A percentile compares a stretch with the other conserved stretches of the same genome.
phyloP scores from a whole-genome alignment of 2,888 invertebrate species.

The Catotricha subobsoleta region DNA sequence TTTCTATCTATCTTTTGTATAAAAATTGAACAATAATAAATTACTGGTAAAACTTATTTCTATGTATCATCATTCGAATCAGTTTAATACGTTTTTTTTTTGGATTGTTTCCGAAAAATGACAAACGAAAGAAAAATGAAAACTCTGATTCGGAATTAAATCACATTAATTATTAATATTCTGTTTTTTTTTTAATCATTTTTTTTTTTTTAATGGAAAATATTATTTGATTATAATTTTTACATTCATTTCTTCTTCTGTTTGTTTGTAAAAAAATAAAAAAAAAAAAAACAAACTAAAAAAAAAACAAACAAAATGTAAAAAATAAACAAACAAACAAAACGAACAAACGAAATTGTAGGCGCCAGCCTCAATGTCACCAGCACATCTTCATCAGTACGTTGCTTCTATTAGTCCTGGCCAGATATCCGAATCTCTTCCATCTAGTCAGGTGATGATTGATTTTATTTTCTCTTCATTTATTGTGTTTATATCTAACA shows the following conservation, averaged over 20 bases:
- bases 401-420: constrained; percentile 41
- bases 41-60: no score
- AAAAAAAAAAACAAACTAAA: not conserved
- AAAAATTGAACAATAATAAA: no score
- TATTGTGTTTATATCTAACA: no score
- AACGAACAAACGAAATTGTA: constrained; percentile 26
- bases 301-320: not conserved
- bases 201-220: not conserved
- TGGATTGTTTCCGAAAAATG: no score
- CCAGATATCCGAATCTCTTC: constrained; percentile 57
- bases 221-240: not conserved
- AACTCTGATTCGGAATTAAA: no score
- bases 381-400: constrained; percentile 66
- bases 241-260: not conserved
- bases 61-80: no score
- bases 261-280: not conserved
- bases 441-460: constrained; percentile 66
- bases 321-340: not conserved
- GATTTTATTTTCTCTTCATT: no score
- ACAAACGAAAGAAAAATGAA: no score
- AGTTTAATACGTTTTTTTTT: no score
- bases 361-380: constrained; percentile 85
- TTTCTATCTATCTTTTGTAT: no score
- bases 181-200: no score
- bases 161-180: no score